Evolutionary conservation across 2,113 vertebrate species (phyloP).

Genomic region (Hypocryptadius cinnamomeus): DNA sequence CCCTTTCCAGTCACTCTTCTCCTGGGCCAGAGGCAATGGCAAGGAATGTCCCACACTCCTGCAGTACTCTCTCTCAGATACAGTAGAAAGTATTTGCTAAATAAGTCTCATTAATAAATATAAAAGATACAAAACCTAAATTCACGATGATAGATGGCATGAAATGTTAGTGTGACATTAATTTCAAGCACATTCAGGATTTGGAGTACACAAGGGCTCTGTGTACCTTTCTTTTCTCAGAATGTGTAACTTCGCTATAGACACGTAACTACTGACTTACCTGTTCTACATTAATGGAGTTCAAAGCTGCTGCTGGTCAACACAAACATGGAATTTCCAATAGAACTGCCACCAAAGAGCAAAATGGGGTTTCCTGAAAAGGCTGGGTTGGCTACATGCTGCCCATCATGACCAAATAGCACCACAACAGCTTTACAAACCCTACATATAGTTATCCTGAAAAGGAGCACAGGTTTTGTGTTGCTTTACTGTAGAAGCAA

Average conservation of each 20-base stretch:
- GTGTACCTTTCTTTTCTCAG: neutral
- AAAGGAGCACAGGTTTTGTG: neutral
- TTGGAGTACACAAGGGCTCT: neutral
- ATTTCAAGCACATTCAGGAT: neutral
- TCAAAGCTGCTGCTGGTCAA: neutral
- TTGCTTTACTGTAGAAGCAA: neutral
- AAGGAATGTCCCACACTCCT: neutral
- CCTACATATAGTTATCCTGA: neutral
- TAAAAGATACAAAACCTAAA: neutral
- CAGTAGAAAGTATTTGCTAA: neutral
- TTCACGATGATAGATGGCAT: rapidly evolving
- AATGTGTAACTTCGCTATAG: neutral
- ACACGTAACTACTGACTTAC: rapidly evolving
- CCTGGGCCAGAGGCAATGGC: rapidly evolving
- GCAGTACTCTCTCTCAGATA: neutral
- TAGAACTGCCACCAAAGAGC: neutral
- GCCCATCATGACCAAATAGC: neutral
- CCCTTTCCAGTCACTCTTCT: neutral
- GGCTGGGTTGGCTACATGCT: neutral
- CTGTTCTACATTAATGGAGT: neutral
- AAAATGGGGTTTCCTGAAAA: neutral
- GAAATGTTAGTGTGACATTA: neutral
- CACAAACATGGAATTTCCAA: neutral
- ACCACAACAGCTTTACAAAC: neutral
- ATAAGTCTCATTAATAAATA: neutral